Evolutionary conservation across 2,888 invertebrate species (phyloP).

Genomic region (Limnephilus auricula): DNA sequence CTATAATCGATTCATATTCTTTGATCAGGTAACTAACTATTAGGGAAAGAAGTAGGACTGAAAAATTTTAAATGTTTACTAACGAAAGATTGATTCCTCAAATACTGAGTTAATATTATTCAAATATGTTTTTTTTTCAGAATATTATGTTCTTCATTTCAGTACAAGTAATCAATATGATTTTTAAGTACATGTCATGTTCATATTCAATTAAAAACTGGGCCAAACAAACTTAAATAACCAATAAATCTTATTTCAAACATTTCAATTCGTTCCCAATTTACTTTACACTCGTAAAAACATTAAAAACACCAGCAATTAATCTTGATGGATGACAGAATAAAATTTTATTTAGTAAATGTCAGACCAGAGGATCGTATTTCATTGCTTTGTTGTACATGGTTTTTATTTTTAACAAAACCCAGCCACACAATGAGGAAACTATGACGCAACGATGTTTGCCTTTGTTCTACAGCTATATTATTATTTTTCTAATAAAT

Average conservation of each 20-base stretch:
- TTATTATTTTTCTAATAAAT: neutral
- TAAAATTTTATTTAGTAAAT: conserved; percentile 61
- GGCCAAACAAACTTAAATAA: neutral
- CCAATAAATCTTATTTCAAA: neutral
- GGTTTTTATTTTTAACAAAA: conserved; percentile 4
- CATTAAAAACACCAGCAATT: conserved; percentile 51
- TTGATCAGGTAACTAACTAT: too few relatives aligned
- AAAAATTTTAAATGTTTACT: too few relatives aligned
- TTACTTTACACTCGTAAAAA: neutral
- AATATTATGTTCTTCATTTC: neutral
- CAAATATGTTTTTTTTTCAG: too few relatives aligned
- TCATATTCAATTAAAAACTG: neutral
- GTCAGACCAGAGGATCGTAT: conserved; percentile 54
- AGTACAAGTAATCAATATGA: neutral
- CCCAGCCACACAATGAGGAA: conserved; percentile 8
- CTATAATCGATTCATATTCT: too few relatives aligned
- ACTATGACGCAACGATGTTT: neutral
- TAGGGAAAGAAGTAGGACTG: too few relatives aligned
- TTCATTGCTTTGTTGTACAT: conserved; percentile 51
- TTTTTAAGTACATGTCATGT: neutral
- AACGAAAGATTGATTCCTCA: too few relatives aligned
- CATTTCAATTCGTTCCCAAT: neutral
- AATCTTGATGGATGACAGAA: conserved; percentile 54
- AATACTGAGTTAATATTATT: too few relatives aligned
- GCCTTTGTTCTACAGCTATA: neutral